These are phyloP conservation scores for Xiphydria camelus DNA, from an alignment of 2,888 invertebrate species.

Conservation along the genomic window DNA sequence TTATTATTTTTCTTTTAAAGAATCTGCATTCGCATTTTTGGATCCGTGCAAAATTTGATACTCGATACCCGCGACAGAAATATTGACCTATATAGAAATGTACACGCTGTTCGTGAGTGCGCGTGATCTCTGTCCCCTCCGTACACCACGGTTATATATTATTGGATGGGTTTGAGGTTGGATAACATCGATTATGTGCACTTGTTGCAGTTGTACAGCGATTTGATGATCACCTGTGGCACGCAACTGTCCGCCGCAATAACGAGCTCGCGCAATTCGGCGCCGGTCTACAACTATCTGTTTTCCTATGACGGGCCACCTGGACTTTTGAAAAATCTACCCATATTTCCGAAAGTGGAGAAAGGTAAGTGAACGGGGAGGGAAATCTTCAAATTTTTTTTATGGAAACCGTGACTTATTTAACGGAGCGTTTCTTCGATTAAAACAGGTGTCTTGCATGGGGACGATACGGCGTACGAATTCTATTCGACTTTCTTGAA, in stretches of 20 bases:
- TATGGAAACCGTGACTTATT: neutral
- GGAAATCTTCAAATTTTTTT: neutral
- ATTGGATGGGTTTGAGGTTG: too few relatives aligned
- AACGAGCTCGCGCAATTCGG: conserved; percentile 33
- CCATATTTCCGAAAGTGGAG: conserved; percentile 20
- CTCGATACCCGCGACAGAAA: conserved; percentile 1
- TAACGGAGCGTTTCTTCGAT: too few relatives aligned
- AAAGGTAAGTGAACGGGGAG: conserved; percentile 27
- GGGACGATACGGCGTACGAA: conserved; percentile 65
- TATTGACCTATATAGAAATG: conserved; percentile 3
- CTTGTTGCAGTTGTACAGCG: conserved; percentile 39
- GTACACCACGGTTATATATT: too few relatives aligned
- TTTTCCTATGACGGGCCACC: conserved; percentile 39
- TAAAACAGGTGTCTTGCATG: conserved; percentile 64
- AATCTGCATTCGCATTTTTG: too few relatives aligned
- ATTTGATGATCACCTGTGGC: conserved; percentile 33
- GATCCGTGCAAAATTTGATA: neutral
- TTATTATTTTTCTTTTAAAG: neutral
- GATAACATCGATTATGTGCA: neutral
- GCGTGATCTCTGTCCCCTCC: too few relatives aligned
- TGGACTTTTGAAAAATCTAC: conserved; percentile 41
- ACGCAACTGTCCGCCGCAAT: conserved; percentile 35
- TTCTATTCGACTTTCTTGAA: conserved; percentile 53
- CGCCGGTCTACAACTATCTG: conserved; percentile 45
- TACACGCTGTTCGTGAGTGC: too few relatives aligned